Base-by-base conservation (phyloP, 2,113 vertebrate species). In the Trogon melanurus region DNA sequence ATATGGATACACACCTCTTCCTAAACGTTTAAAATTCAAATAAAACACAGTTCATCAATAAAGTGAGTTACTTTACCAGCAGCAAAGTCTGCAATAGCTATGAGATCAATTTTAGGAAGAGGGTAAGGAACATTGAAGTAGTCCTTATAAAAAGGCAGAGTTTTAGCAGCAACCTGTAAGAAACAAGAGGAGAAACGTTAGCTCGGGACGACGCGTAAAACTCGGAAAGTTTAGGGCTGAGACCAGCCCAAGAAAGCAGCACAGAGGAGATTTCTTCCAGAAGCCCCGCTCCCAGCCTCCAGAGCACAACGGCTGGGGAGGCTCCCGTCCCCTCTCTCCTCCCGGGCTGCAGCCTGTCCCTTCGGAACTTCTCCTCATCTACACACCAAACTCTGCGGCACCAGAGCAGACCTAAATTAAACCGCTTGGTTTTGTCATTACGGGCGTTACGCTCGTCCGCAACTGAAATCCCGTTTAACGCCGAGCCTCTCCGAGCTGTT, bases 21-120 rank as follows among this genome's bases (percentile, higher is more conserved):
- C 95, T 96, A 96, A 97, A 97, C 16, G 79, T 88, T 96, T 88
- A 93, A 84, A 97, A 97, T 95, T 92, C 66, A 95, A 97, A 97
- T 71, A 36, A 96, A 93, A 93, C 20, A 96, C 79, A 96, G 94
- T 94, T 96, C 86, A 97, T 86, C 97, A 97, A 97, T 84, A 97
- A 98, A 97, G 91, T 41, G 96, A 97, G 97, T 97, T 98, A 98
- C 98, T 97, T 98, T 98, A 99, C 99, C 99, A 98, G 99, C 99
- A 99, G 99, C 99, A 98, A 99, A 99, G 97, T 99, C 99, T 97
- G 99, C 99, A 96, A 99, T 99, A 95, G 99, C 99, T 98, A 99
- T 99, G 96, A 99, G 99, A 98, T 99, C 99, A 96, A 99, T 99
- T 98, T 99, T 99, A 97, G 99, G 99, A 96, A 99, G 98, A 72